These are phyloP conservation scores for Leptinotarsa rubiginosa DNA, from an alignment of 2,888 invertebrate species.

Conservation along the genomic window DNA sequence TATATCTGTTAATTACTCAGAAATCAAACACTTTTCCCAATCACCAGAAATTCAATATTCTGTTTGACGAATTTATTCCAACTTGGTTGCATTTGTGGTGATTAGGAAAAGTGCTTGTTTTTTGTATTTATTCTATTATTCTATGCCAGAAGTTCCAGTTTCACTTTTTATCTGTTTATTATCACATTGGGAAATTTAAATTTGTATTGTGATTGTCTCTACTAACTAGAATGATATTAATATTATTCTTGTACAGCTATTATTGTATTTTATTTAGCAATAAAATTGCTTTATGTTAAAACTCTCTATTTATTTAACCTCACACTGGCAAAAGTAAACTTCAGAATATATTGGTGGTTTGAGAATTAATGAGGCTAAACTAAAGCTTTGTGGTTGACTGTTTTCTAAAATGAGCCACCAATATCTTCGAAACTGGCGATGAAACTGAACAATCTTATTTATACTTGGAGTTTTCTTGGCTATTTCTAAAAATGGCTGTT, in stretches of 20 bases:
- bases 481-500: slow-evolving; percentile 66
- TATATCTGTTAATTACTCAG: slow-evolving; percentile 26
- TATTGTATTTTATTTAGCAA: slow-evolving; percentile 63
- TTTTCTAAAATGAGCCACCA: background rate
- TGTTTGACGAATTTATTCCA: no score
- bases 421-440: background rate
- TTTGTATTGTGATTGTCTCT: slow-evolving; percentile 55
- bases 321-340: slow-evolving; percentile 35
- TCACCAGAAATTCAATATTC: no score
- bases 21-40: slow-evolving; percentile 9
- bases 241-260: slow-evolving; percentile 57
- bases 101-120: no score
- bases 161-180: no score
- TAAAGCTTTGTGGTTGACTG: no score
- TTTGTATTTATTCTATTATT: no score
- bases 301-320: slow-evolving; percentile 53
- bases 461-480: slow-evolving; percentile 24
- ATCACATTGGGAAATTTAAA: slow-evolving; percentile 43
- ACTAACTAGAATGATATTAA: slow-evolving; percentile 51
- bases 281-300: slow-evolving; percentile 65
- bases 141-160: no score
- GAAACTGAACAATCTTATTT: slow-evolving; percentile 31
- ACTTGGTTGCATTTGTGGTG: no score
- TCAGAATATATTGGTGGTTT: slow-evolving; percentile 5
- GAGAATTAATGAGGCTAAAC: background rate